These are phyloP conservation scores for Maconellicoccus hirsutus DNA, from an alignment of 1,140 invertebrate species.

Conservation along the genomic window DNA sequence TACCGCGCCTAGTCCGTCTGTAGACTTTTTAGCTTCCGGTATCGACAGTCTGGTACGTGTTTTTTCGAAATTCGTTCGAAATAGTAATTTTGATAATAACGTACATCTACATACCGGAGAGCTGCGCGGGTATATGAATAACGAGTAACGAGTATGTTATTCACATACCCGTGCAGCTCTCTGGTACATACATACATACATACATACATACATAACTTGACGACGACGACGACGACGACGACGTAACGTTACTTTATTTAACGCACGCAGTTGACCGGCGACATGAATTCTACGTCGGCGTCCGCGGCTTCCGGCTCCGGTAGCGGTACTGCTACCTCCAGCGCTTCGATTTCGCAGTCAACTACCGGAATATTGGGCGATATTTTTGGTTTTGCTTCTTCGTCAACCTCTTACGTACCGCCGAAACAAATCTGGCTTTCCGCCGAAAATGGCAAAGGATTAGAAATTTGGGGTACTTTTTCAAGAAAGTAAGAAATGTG, in stretches of 20 bases:
- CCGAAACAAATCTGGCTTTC: conserved; percentile 87
- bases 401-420: conserved; percentile 54
- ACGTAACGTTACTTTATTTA: too few relatives aligned
- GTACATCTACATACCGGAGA: not conserved
- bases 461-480: conserved; percentile 95
- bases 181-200: too few relatives aligned
- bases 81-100: too few relatives aligned
- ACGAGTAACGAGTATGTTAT: too few relatives aligned
- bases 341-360: conserved; percentile 34
- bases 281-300: too few relatives aligned
- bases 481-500: conserved; percentile 48
- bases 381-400: conserved; percentile 70
- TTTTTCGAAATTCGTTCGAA: not conserved
- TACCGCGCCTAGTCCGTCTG: conserved; percentile 36
- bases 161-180: too few relatives aligned
- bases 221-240: too few relatives aligned
- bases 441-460: conserved; percentile 91
- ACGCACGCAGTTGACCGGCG: too few relatives aligned
- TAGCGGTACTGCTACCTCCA: conserved; percentile 31
- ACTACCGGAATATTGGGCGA: conserved; percentile 68
- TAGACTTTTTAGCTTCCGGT: conserved; percentile 68
- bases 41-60: conserved; percentile 64
- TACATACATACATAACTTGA: too few relatives aligned
- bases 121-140: not conserved
- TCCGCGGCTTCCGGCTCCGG: too few relatives aligned